Evolutionary conservation across 2,113 vertebrate genomes (phyloP), one percentile per base, ranked within the genome.

Genomic region (Eulacestoma nigropectus): DNA sequence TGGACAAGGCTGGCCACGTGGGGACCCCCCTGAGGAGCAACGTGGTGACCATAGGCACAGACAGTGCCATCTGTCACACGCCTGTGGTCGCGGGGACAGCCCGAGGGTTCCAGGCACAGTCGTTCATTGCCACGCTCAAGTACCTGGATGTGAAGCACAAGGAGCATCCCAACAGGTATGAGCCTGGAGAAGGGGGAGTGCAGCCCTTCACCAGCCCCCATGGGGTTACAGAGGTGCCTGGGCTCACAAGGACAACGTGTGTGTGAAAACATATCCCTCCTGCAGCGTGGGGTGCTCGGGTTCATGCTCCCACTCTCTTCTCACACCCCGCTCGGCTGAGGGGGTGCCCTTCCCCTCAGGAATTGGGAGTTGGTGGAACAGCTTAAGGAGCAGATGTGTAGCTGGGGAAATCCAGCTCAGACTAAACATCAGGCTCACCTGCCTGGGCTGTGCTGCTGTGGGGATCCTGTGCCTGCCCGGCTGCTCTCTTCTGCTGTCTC

Each of bases 111-210:
- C 99, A 99, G 97, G 99, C 99, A 1, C 99, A 99, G 97, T 99
- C 99, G 4, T 99, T 99, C 97, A 98, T 99, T 9, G 99, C 99
- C 59, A 99, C 98, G 0, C 97, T 99, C 73, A 99, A 99, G 89
- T 99, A 99, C 82, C 94, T 99, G 97, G 99, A 99, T 5, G 99
- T 99, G 73, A 99, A 99, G 86, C 99, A 99, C 97, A 99, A 99
- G 97, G 99, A 99, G 81, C 99, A 99, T 76, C 99, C 99, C 12
- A 99, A 99, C 98, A 99, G 99, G 99, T 99, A 25, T 0, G 57
- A 63, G 93, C 8, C 42, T 42, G 70, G 52, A 30, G 30, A 26
- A 50, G 56, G 9, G 10, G 7, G 5, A 22, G 33, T 2, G 7
- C 50, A 14, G 57, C 16, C 56, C 52, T 63, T 57, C 20, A 2